Conservation (phyloP, 2,797 vertebrate species). For the Catostomus latipinnis region DNA sequence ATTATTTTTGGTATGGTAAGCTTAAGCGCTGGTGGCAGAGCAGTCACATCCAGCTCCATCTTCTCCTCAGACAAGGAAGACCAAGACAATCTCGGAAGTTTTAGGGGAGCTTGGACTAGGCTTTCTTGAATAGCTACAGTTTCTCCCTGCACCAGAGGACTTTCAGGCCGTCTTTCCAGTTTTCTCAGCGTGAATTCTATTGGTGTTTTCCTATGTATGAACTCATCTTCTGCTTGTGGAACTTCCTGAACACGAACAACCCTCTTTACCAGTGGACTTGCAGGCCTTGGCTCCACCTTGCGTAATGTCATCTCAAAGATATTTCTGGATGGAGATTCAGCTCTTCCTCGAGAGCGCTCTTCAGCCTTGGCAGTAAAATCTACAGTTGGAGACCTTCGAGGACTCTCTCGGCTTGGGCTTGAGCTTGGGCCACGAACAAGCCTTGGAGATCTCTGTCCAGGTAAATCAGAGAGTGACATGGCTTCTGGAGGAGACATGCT, state of each 20-base stretch:
- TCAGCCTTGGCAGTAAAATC: constrained; percentile 45
- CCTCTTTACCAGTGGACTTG: constrained; percentile 79
- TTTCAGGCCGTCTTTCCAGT: constrained; percentile 78
- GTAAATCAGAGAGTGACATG: constrained; percentile 77
- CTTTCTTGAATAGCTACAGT: constrained; percentile 63
- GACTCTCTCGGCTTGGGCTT: constrained; percentile 73
- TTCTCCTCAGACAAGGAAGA: constrained; percentile 71
- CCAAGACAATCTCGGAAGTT: constrained; percentile 62
- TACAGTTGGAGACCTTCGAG: constrained; percentile 71
- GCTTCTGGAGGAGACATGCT: constrained; percentile 71
- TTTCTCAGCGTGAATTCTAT: constrained; percentile 72
- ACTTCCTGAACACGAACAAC: constrained; percentile 75
- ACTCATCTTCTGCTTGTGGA: constrained; percentile 64
- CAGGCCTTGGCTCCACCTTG: constrained; percentile 76
- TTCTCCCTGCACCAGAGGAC: constrained; percentile 76
- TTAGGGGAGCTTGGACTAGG: constrained; percentile 60
- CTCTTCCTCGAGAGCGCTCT: constrained; percentile 67
- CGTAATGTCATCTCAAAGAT: constrained; percentile 72
- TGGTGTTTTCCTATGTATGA: constrained; percentile 70
- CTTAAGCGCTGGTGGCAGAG: constrained; percentile 57
- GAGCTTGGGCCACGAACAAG: constrained; percentile 71
- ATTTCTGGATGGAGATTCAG: constrained; percentile 70
- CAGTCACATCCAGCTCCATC: constrained; percentile 73
- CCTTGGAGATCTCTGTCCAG: constrained; percentile 74
- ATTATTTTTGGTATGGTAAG: constrained; percentile 77